Percentiles rank a stretch among this genome's conserved stretches.
Evolutionary conservation across 2,797 vertebrate species (phyloP).

Genomic region (Fundulus diaphanus): DNA sequence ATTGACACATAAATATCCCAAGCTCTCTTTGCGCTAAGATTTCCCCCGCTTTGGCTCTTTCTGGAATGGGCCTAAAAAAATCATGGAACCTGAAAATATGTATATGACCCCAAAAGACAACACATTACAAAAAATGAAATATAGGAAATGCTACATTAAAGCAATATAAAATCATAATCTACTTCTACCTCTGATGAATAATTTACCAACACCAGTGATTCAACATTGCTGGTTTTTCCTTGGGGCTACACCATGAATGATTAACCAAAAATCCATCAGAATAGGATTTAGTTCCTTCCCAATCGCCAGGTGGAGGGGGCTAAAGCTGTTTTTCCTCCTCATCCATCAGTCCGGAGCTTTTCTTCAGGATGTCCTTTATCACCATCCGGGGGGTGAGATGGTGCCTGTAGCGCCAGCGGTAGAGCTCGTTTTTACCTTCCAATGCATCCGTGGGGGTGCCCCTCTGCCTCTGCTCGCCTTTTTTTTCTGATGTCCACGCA

Average conservation of each 20-base stretch:
- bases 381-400: constrained; percentile 50
- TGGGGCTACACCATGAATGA: constrained; percentile 63
- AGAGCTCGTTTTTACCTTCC: constrained; percentile 64
- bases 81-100: constrained; percentile 43
- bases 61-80: constrained; percentile 56
- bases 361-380: constrained; percentile 56
- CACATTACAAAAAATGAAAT: constrained; percentile 40
- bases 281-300: constrained; percentile 57
- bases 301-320: constrained; percentile 60
- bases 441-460: constrained; percentile 67
- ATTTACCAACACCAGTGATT: constrained; percentile 72
- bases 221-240: constrained; percentile 70
- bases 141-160: constrained; percentile 62
- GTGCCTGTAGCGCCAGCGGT: constrained; percentile 63
- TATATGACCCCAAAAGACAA: constrained; percentile 27
- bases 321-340: constrained; percentile 63
- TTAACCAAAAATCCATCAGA: constrained; percentile 56
- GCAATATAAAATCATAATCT: constrained; percentile 60
- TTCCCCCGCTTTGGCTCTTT: constrained; percentile 37
- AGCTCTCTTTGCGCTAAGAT: constrained; percentile 19
- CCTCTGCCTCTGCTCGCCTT: constrained; percentile 48
- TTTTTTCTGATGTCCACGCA: constrained; percentile 46
- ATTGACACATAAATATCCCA: constrained; percentile 24
- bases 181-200: constrained; percentile 66
- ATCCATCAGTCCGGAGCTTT: constrained; percentile 53